Percentiles rank a stretch among this genome's conserved stretches.
Evolutionary conservation across 2,797 vertebrate genomes (phyloP).

Genomic region (Rhinella marina): DNA sequence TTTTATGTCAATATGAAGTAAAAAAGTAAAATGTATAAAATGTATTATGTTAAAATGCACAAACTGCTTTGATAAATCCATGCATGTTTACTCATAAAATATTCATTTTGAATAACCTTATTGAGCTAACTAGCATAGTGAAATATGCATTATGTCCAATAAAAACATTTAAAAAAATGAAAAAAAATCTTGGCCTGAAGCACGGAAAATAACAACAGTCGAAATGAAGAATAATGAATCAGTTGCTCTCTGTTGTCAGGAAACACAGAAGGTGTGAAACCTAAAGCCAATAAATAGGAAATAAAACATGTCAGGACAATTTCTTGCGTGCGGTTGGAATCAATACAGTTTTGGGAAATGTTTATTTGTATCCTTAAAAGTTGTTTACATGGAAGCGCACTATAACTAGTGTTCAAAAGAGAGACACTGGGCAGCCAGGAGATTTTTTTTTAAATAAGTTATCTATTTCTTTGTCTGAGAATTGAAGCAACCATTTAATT

Average conservation of each 20-base stretch:
- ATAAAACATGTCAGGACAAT: slow-evolving; percentile 49
- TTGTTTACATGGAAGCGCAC: slow-evolving; percentile 11
- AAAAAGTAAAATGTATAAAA: slow-evolving; percentile 13
- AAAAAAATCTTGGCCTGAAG: slow-evolving; percentile 54
- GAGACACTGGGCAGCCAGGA: background rate
- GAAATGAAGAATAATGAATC: slow-evolving; percentile 59
- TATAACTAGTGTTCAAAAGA: background rate
- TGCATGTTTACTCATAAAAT: slow-evolving; percentile 57
- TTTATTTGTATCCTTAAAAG: slow-evolving; percentile 36
- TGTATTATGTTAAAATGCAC: slow-evolving; percentile 30
- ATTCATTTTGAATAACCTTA: slow-evolving; percentile 57
- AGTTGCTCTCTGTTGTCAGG: slow-evolving; percentile 50
- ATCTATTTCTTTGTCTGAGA: background rate
- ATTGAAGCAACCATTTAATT: background rate
- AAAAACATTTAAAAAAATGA: slow-evolving; percentile 57
- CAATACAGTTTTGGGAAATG: slow-evolving; percentile 44
- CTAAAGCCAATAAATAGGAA: slow-evolving; percentile 58
- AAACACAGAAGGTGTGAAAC: slow-evolving; percentile 45
- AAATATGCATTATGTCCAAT: slow-evolving; percentile 58
- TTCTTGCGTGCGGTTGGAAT: slow-evolving; percentile 37
- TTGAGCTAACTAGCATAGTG: slow-evolving; percentile 59
- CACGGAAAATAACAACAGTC: slow-evolving; percentile 48
- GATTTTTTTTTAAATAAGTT: background rate
- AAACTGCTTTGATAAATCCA: slow-evolving; percentile 38
- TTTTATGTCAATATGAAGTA: slow-evolving; percentile 30